Evolutionary conservation across 2,113 vertebrate species (phyloP), one percentile per base, ranked within the genome.

Genomic region (Phocoena phocoena): DNA sequence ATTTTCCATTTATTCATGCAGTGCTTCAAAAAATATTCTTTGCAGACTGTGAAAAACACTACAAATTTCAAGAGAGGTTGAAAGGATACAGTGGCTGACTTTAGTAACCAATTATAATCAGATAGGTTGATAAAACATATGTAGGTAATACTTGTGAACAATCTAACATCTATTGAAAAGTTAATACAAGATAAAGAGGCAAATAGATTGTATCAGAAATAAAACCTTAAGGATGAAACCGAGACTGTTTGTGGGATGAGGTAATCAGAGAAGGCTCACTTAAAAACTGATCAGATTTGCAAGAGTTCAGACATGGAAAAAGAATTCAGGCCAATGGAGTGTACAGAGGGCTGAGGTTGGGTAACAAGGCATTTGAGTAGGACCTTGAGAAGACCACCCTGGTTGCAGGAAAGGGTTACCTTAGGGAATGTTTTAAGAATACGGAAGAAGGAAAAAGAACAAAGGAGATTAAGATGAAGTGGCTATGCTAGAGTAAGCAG

Each of bases 331-430:
- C 15, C 93, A 92, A 18, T 36, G 41, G n/a, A n/a, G 13, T 44
- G 10, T 73, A 81, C 23, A 70, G 7, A 74, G 31, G 33, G 41
- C 31, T 62, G 60, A 94, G 28, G 53, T 9, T 65, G 60, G 70
- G 38, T 70, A 70, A 91, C 26, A 68, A 80, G 65, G 14, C 41
- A 47, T 81, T 86, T 84, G 68, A 63, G 71, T 68, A 62, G 36
- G 65, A 87, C 23, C 13, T 68, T 83, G 74, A 83, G 74, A 88
- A 93, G 94, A 95, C 89, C 96, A 98, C 82, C 82, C 44, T 96
- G 33, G 55, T 3, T 82, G 76, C 33, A 90, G 73, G 26, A 63
- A 68, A 85, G 50, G 58, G 62, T 80, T 88, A 88, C 70, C 63
- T 80, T 90, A 70, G 95, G 86, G 12, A 83, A 77, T 67, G 20